phyloP scores from a whole-genome alignment of 2,797 vertebrate genomes.

The Karalla daura region DNA sequence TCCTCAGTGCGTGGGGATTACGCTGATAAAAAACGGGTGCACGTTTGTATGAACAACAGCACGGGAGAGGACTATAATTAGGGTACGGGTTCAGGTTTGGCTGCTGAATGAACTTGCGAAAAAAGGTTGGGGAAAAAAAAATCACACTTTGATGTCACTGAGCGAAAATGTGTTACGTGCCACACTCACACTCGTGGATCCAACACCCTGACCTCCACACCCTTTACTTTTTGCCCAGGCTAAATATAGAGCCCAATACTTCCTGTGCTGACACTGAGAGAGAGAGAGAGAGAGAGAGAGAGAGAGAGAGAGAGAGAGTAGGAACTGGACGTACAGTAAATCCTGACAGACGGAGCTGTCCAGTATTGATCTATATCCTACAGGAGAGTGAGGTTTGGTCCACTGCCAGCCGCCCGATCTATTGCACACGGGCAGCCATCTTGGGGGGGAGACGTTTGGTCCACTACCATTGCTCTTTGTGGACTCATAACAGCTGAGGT shows the following conservation, averaged over 20 bases:
- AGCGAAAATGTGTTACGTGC: no score
- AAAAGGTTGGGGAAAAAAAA: no score
- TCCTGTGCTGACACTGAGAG: neutral
- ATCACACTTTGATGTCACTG: no score
- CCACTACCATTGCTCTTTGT: neutral
- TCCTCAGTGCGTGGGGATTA: no score
- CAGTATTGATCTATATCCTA: slow-evolving; percentile 3
- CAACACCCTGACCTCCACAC: neutral
- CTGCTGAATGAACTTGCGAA: no score
- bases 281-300: no score
- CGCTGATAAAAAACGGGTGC: no score
- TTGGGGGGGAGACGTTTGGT: slow-evolving; percentile 17
- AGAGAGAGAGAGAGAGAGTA: no score
- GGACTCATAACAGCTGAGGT: slow-evolving; percentile 14
- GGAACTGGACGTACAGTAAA: neutral
- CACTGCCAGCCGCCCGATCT: neutral
- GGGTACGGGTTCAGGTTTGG: no score
- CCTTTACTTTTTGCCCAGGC: neutral
- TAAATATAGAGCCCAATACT: neutral
- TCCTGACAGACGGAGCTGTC: neutral
- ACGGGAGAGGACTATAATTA: no score
- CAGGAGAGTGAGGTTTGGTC: neutral
- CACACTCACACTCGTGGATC: neutral
- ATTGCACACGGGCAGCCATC: neutral
- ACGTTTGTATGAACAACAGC: no score